Percentiles rank a stretch among this genome's conserved stretches.
These are phyloP conservation scores for Melospiza melodia DNA, from an alignment of 2,113 vertebrate species.

Conservation along the genomic window DNA sequence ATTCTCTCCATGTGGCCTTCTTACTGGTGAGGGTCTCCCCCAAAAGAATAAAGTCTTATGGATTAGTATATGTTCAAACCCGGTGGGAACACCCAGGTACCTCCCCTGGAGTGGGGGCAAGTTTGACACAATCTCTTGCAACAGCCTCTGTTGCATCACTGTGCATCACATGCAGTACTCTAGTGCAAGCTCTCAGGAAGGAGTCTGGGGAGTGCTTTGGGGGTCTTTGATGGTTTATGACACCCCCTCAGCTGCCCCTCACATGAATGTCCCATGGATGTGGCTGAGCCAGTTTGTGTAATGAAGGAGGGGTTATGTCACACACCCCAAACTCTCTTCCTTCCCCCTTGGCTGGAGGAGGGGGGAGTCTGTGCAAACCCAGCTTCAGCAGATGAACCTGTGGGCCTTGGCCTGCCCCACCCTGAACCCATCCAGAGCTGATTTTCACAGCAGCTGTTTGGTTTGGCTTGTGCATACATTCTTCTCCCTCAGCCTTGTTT, in stretches of 20 bases:
- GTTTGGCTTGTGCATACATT: neutral
- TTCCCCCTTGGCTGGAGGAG: accelerated
- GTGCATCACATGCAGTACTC: neutral
- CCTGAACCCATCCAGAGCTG: neutral
- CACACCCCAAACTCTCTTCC: neutral
- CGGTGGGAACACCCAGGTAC: neutral
- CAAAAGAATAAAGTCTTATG: neutral
- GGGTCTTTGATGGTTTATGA: neutral
- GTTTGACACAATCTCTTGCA: neutral
- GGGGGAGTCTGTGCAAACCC: neutral
- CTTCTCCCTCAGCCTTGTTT: neutral
- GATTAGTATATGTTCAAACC: neutral
- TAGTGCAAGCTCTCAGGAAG: neutral
- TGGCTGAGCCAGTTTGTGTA: neutral
- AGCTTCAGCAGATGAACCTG: neutral
- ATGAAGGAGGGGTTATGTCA: neutral
- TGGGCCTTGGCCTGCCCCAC: neutral
- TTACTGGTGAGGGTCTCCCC: neutral
- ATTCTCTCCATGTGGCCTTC: neutral
- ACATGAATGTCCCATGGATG: neutral
- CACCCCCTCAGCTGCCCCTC: neutral
- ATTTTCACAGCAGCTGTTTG: neutral
- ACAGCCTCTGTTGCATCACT: neutral
- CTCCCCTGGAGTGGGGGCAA: neutral
- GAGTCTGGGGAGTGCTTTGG: neutral